Evolutionary conservation across 2,113 vertebrate genomes (phyloP).

Genomic region (Corynorhinus townsendii): DNA sequence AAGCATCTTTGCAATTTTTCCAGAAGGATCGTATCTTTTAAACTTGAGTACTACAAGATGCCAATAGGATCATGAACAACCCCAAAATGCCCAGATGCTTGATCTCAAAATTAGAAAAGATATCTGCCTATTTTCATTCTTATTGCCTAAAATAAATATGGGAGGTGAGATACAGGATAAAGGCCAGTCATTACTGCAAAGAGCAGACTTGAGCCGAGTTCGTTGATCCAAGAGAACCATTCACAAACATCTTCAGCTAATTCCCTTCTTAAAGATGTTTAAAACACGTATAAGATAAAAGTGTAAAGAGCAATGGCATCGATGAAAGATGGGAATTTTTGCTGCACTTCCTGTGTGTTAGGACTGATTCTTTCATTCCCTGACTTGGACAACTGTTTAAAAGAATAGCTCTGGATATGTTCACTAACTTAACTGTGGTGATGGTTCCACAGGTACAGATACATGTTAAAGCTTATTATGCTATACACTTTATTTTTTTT

Average conservation of each 20-base stretch:
- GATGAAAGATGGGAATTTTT: not conserved
- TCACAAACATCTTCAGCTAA: not conserved
- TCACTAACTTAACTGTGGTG: not conserved
- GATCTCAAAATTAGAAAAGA: conserved; percentile 19
- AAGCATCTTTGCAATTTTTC: conserved; percentile 24
- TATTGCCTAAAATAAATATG: conserved; percentile 19
- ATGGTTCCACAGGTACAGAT: not conserved
- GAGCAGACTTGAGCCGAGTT: not conserved
- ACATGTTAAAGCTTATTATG: not conserved
- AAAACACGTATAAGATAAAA: not conserved
- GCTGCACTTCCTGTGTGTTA: not conserved
- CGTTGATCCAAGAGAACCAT: not conserved
- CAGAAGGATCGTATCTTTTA: conserved; percentile 19
- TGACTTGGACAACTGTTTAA: not conserved
- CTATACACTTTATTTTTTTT: not conserved
- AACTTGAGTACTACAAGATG: conserved; percentile 18
- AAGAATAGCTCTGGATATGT: not conserved
- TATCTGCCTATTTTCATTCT: not conserved
- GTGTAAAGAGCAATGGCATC: not conserved
- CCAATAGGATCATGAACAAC: not conserved
- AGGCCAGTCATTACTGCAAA: not conserved
- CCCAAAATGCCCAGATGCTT: not conserved
- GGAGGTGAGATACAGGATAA: not conserved
- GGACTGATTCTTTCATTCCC: not conserved
- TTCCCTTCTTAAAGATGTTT: not conserved